These are phyloP conservation scores for Drosophila lacertosa DNA, from an alignment of 1,140 invertebrate genomes.

Conservation along the genomic window DNA sequence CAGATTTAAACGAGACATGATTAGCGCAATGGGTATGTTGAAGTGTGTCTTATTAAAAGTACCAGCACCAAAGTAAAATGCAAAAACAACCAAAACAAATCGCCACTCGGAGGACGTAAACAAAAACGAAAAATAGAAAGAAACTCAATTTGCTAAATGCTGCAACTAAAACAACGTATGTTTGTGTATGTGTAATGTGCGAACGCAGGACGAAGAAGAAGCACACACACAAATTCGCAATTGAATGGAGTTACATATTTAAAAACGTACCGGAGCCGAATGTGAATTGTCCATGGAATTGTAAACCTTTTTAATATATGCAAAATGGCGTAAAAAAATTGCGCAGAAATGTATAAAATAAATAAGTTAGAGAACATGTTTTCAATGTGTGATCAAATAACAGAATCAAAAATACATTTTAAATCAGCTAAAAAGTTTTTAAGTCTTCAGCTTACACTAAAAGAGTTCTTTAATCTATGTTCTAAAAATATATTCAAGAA, in stretches of 20 bases:
- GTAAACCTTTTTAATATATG: slow-evolving; percentile 85
- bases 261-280: slow-evolving; percentile 84
- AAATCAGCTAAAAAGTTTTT: background rate
- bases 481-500: too few relatives aligned
- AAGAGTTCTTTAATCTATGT: too few relatives aligned
- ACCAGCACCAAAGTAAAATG: slow-evolving; percentile 1
- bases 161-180: slow-evolving; percentile 3
- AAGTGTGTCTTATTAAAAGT: background rate
- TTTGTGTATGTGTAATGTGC: slow-evolving; percentile 3
- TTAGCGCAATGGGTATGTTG: slow-evolving; percentile 30
- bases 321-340: slow-evolving; percentile 62
- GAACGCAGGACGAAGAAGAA: slow-evolving; percentile 10
- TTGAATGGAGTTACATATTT: slow-evolving; percentile 32
- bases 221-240: slow-evolving; percentile 27
- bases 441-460: too few relatives aligned
- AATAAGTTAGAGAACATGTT: slow-evolving; percentile 36
- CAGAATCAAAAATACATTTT: background rate
- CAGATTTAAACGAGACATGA: slow-evolving; percentile 46
- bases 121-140: slow-evolving; percentile 8
- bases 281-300: slow-evolving; percentile 87
- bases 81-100: background rate
- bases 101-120: background rate
- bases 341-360: slow-evolving; percentile 62
- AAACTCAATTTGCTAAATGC: slow-evolving; percentile 11
- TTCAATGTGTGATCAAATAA: slow-evolving; percentile 14